phyloP scores from a whole-genome alignment of 1,140 invertebrate species.

The Lanistes nyassanus region DNA sequence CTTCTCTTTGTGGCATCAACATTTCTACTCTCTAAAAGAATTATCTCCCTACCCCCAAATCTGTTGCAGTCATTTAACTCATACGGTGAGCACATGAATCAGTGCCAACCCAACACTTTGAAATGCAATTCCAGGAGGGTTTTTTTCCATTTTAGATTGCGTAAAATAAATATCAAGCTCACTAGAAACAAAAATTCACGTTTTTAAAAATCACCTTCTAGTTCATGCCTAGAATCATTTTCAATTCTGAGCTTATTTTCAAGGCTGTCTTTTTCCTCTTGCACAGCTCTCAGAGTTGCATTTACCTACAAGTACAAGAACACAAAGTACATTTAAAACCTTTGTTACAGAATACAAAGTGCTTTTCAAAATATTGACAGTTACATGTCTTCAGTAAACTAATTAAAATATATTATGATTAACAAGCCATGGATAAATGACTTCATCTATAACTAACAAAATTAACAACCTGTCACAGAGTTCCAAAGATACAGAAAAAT shows the following conservation, averaged over 20 bases:
- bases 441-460: too few species aligned
- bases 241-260: slow-evolving; percentile 66
- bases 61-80: too few species aligned
- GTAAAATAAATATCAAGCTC: too few species aligned
- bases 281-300: slow-evolving; percentile 54
- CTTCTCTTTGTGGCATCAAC: too few species aligned
- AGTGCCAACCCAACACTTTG: background rate
- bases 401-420: too few species aligned
- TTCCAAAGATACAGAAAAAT: background rate
- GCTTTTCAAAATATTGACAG: background rate
- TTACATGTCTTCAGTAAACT: background rate
- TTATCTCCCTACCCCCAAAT: too few species aligned
- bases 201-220: slow-evolving; percentile 64
- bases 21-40: too few species aligned
- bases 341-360: background rate
- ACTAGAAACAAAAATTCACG: too few species aligned
- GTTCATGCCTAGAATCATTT: slow-evolving; percentile 64
- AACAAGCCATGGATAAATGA: too few species aligned
- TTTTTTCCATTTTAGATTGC: too few species aligned
- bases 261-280: slow-evolving; percentile 61
- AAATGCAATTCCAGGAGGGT: background rate
- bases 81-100: background rate
- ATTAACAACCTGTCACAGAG: background rate
- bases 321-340: slow-evolving; percentile 2
- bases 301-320: slow-evolving; percentile 51